Base-by-base conservation (phyloP, 2,797 vertebrate species). In the Ispidina picta region DNA sequence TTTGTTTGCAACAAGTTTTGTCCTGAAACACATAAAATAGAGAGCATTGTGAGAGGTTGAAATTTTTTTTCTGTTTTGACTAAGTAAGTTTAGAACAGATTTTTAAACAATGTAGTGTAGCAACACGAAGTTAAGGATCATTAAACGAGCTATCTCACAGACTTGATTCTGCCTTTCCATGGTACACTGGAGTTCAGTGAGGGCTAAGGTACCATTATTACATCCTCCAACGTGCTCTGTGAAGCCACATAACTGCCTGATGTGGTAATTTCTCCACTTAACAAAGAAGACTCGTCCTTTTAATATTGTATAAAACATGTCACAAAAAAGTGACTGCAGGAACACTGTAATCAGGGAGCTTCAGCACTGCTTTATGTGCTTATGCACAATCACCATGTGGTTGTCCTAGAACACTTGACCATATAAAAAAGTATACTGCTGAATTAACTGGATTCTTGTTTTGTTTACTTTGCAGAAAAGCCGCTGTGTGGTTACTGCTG, bases 401-500 rank as follows among this genome's bases (percentile, higher is more conserved):
- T 95, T 95, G 95, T 94, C 86, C 86, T 92, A 94, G 93, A 96
- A 89, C 48, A 25, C 82, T 92, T 93, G 95, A 95, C 90, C 92
- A 93, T 93, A 96, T 96, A 96, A 56, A 94, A 93, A 94, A 95
- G 82, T 93, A 91, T 91, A 96, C 89, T 97, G 95, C 91, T 96
- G 95, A 96, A 97, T 97, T 96, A 97, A 97, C 90, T 95, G 94
- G 93, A 95, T 95, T 96, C 81, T 91, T 96, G 87, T 96, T 97
- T 95, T 94, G 96, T 96, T 97, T 97, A 54, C 79, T 96, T 97
- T 96, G 68, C 94, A 99, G 98, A 97, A 98, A 97, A 97, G 96
- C 96, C 97, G 97, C 97, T 95, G 89, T 97, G 97, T 79, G 96
- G 94, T 97, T 95, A 96, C 97, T 97, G 97, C 97, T 97, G 97